Conservation (phyloP, 2,888 invertebrate species). For the Parnassius orleans region DNA sequence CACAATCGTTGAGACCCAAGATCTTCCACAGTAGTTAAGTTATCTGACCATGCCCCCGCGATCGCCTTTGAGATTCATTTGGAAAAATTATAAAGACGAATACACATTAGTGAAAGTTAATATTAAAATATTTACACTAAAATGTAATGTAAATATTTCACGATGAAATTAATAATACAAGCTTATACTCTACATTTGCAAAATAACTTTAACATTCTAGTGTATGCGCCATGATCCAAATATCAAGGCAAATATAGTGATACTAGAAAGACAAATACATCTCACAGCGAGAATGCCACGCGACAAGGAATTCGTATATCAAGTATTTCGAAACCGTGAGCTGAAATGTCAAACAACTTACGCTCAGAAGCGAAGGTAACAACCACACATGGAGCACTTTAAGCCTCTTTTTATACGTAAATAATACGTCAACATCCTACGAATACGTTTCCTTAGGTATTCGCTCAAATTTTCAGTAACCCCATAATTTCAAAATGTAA, state of each 20-base stretch:
- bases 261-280: slow-evolving; percentile 13
- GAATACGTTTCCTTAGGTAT: slow-evolving; percentile 4
- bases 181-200: neutral
- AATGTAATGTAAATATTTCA: too few species aligned
- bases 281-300: slow-evolving; percentile 2
- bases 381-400: slow-evolving; percentile 24
- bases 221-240: neutral
- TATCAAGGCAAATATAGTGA: slow-evolving; percentile 14
- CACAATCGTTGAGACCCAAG: too few species aligned
- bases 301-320: slow-evolving; percentile 17
- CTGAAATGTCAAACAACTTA: slow-evolving; percentile 23
- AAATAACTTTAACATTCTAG: neutral
- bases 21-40: too few species aligned
- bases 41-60: too few species aligned
- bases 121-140: too few species aligned
- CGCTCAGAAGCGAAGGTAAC: slow-evolving; percentile 23
- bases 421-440: slow-evolving; percentile 13
- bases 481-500: too few species aligned
- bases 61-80: too few species aligned
- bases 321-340: slow-evolving; percentile 9
- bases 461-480: slow-evolving; percentile 1
- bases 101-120: too few species aligned
- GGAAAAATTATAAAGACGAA: too few species aligned
- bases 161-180: neutral
- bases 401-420: slow-evolving; percentile 21